Conservation (phyloP, 2,888 invertebrate species). For the Trachelus stipa region DNA sequence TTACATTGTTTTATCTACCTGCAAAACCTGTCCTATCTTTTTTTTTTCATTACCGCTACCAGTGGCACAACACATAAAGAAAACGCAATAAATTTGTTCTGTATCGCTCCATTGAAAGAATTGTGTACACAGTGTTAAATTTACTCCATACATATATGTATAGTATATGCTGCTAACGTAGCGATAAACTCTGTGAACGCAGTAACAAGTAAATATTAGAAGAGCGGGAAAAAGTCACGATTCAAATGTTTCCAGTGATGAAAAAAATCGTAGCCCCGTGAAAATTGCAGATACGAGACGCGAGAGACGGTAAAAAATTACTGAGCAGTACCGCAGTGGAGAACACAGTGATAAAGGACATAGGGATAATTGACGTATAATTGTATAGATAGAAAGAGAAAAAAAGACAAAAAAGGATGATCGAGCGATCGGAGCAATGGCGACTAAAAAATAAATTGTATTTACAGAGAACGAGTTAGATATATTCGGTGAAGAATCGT, state of each 20-base stretch:
- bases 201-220: background rate
- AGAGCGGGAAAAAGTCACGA: conserved; percentile 17
- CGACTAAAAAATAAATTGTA: background rate
- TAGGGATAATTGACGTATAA: background rate
- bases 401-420: background rate
- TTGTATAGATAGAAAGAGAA: background rate
- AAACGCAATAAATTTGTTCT: background rate
- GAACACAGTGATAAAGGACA: background rate
- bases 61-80: background rate
- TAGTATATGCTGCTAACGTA: background rate
- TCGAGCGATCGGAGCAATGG: background rate
- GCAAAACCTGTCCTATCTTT: background rate
- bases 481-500: background rate
- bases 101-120: background rate
- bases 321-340: conserved; percentile 13
- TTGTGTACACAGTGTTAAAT: background rate
- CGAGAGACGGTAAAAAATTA: conserved; percentile 14
- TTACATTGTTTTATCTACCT: background rate
- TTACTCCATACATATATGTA: background rate
- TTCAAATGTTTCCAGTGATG: conserved; percentile 46
- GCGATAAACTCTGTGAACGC: background rate
- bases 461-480: background rate
- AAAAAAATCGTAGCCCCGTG: conserved; percentile 22
- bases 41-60: background rate
- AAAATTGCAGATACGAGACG: conserved; percentile 30